Percentiles rank a stretch among this genome's conserved stretches.
Conservation (phyloP, 2,113 vertebrate species). For the Hypomesus transpacificus region DNA sequence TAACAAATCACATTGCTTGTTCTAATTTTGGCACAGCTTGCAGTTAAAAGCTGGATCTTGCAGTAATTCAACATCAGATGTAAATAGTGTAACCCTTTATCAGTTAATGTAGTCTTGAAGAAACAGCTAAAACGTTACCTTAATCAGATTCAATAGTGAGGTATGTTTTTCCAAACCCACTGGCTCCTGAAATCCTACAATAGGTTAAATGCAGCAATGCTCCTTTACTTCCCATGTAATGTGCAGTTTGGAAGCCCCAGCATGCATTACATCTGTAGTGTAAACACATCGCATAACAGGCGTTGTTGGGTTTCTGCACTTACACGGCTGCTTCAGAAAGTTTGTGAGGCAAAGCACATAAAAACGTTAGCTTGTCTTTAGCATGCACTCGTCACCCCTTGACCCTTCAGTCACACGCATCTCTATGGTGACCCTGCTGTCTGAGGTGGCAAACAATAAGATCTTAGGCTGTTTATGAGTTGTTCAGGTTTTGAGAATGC, state of each 20-base stretch:
- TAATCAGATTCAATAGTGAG: no score
- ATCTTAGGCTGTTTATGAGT: neutral
- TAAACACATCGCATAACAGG: slow-evolving; percentile 4
- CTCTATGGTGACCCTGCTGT: neutral
- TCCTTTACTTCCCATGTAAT: no score
- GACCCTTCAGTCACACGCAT: neutral
- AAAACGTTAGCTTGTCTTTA: slow-evolving; percentile 11
- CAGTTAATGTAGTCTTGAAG: no score
- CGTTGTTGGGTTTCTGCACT: neutral
- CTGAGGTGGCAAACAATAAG: neutral
- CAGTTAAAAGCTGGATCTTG: no score
- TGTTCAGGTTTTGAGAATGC: slow-evolving; percentile 5
- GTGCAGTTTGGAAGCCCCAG: neutral
- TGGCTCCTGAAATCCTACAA: no score
- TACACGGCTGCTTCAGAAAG: neutral
- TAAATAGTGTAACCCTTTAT: neutral
- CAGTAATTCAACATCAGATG: neutral
- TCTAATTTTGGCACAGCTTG: neutral
- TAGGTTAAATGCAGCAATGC: no score
- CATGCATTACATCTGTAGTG: slow-evolving; percentile 4
- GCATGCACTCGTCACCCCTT: neutral
- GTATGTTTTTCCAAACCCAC: no score
- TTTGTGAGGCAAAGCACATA: neutral
- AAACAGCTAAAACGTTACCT: no score
- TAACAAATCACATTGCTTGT: neutral